Base-by-base conservation (phyloP, 2,888 invertebrate species). In the Scaptomyza reducta region DNA sequence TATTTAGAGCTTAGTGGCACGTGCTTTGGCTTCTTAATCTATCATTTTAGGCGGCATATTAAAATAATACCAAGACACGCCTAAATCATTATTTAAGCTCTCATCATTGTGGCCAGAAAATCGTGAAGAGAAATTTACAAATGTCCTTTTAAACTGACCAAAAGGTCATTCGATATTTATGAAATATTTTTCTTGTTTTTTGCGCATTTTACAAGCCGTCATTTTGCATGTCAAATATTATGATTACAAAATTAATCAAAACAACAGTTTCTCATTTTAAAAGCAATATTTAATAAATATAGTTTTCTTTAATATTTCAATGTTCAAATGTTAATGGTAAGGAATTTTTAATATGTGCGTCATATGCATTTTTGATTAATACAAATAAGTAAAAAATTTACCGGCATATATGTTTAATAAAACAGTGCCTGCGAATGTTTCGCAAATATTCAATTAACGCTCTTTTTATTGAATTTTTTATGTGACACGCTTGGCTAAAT, bases 1-100 rank as follows among this genome's bases (percentile, higher is more conserved):
- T 77, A 82, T 67, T 80, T 78, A 71, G 74, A 78, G 78, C 74
- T 64, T 64, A 66, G 76, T 45, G 60, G 80, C 83, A 80, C 83
- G 83, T 78, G 74, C 47, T 63, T 45, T 3, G 45, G 25, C 22
- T 22, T n/a, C 42, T 22, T 41, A 51, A 59, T 74, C 61, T 76
- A 54, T 72, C 72, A 75, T 70, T 54, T 35, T 49, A 25, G 49
- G n/a, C 41, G 31, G 14, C 14, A 13, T 25, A 33, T 50, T 42
- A 7, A 49, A 44, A 65, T 51, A 27, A 29, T 45, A 40, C n/a
- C 11, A 13, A 41, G 16, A 63, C 35, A 44, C 38, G 42, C 14
- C 45, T 27, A 45, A 49, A 31, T 33, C 38, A 56, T 51, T 44
- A 31, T 44, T 33, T 33, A 13, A 33, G 11, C 31, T 45, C n/a